Conservation (phyloP, 2,797 vertebrate genomes). For the Kryptopterus vitreolus region DNA sequence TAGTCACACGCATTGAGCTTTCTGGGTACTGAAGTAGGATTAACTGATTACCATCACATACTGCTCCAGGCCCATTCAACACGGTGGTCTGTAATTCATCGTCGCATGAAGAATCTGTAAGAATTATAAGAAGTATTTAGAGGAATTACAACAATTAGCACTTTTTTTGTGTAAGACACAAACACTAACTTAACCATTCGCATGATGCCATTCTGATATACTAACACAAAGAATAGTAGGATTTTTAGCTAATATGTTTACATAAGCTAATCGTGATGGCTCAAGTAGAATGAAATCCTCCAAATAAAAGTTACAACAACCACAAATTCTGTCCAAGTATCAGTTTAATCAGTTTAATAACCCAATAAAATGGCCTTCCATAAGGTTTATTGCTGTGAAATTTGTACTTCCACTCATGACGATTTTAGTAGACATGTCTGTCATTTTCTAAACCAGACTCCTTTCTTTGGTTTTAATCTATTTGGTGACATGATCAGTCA, state of each 20-base stretch:
- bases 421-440: no score
- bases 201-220: not conserved
- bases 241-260: not conserved
- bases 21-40: conserved; percentile 5
- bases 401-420: no score
- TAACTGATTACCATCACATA: conserved; percentile 28
- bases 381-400: not conserved
- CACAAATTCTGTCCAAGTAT: not conserved
- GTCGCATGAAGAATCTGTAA: conserved; percentile 1
- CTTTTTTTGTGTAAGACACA: not conserved
- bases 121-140: not conserved
- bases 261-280: not conserved
- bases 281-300: not conserved
- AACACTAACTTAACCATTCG: not conserved
- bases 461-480: no score
- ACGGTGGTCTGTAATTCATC: not conserved
- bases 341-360: not conserved
- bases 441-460: no score
- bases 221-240: not conserved
- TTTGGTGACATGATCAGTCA: no score
- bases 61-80: conserved; percentile 4
- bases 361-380: not conserved
- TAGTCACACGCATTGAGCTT: conserved; percentile 11
- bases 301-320: not conserved
- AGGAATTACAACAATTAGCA: conserved; percentile 8